phyloP scores from a whole-genome alignment of 2,113 vertebrate species.

The Dipodomys spectabilis region DNA sequence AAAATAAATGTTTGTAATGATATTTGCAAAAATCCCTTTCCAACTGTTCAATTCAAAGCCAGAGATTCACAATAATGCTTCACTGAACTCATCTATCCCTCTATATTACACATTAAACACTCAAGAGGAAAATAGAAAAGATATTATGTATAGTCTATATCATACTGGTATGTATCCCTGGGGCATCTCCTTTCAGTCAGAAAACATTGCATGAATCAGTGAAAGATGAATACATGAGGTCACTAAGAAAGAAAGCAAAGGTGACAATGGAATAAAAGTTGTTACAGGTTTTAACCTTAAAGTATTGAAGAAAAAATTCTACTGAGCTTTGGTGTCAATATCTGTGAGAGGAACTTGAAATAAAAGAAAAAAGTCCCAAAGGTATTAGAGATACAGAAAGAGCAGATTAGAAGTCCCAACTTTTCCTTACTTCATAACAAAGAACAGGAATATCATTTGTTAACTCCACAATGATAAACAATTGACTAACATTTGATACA shows the following conservation, averaged over 20 bases:
- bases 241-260: conserved; percentile 55
- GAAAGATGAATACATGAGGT: conserved; percentile 6
- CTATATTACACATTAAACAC: not conserved
- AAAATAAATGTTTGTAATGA: conserved; percentile 22
- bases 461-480: not conserved
- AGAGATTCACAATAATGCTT: not conserved
- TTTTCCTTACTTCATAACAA: not conserved
- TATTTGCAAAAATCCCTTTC: not conserved
- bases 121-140: conserved; percentile 16
- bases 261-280: conserved; percentile 26
- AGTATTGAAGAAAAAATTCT: conserved; percentile 30
- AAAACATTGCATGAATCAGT: not conserved
- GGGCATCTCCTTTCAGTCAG: not conserved
- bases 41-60: not conserved
- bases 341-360: not conserved
- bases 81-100: conserved; percentile 3
- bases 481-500: not conserved
- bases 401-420: not conserved
- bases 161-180: not conserved
- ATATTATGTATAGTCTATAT: not conserved
- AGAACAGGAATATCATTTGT: not conserved
- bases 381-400: not conserved
- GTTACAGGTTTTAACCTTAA: conserved; percentile 46
- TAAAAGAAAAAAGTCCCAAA: not conserved
- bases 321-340: not conserved